Base-by-base conservation (phyloP, 1,140 invertebrate genomes). In the Mactra quadrangularis region DNA sequence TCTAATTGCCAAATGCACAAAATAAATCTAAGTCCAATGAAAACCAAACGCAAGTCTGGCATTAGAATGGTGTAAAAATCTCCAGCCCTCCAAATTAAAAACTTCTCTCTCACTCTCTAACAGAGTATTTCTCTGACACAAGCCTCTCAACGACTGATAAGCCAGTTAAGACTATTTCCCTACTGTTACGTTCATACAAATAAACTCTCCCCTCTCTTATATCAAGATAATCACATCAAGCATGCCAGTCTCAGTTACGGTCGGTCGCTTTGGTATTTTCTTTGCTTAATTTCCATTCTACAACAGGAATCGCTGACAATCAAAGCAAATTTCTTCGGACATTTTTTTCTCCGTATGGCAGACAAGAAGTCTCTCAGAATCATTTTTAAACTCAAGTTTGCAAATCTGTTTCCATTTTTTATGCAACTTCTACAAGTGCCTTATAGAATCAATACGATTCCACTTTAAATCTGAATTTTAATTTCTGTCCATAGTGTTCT, bases 221-320 rank as follows among this genome's bases (percentile, higher is more conserved):
- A 64, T 78, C 75, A 66, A 52, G 75, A 78, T 78, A 78, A 78
- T 45, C 75, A 59, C 59, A 59, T 78, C 75, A 78, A 57, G 62
- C 75, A 78, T 78, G 75, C 75, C 60, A 78, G n/a, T 68, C 64
- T 47, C 29, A 17, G 64, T 68, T 68, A 38, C 47, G 64, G 64
- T 68, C 47, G 64, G 64, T 4, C 64, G 64, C 64, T 68, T 41
- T 68, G 64, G 64, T 31, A 68, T 68, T 68, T 68, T 70, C 47
- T 55, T 50, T 59, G 77, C 62, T 52, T 81, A 53, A 81, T 70
- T 81, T 70, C 77, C 77, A 31, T 50, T 41, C 45, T 25, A 52
- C 64, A 68, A 68, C 64, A 68, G 45, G 47, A 47, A 29, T 27
- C 13, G 47, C 64, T 68, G 64, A 68, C 64, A 68, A 68, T 68